phyloP scores from a whole-genome alignment of 2,797 vertebrate species.

The Acropternis orthonyx region DNA sequence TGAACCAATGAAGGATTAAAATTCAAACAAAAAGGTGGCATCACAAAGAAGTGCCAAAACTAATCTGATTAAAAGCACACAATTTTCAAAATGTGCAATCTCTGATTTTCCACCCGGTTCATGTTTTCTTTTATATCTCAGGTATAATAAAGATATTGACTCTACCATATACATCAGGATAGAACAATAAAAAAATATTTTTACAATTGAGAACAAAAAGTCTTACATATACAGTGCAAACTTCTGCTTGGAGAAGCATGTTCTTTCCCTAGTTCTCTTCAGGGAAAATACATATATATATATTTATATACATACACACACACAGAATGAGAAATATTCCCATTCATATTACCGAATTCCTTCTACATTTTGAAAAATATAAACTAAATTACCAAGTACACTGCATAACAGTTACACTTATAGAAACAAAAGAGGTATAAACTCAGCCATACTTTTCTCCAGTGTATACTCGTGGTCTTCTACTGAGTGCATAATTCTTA shows the following conservation, averaged over 20 bases:
- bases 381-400: background rate
- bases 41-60: background rate
- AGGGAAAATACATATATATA: background rate
- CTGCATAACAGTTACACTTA: background rate
- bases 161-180: background rate
- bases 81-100: background rate
- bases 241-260: background rate
- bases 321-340: background rate
- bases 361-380: background rate
- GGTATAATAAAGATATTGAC: background rate
- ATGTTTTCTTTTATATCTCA: background rate
- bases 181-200: background rate
- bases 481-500: constrained; percentile 87
- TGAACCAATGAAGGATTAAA: background rate
- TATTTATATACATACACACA: background rate
- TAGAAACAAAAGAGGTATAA: background rate
- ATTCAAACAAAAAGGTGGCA: background rate
- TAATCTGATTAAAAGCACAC: background rate
- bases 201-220: background rate
- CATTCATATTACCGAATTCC: background rate
- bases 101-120: background rate
- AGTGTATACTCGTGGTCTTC: constrained; percentile 90
- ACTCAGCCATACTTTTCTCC: constrained; percentile 89
- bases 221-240: background rate
- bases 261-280: background rate